These are phyloP conservation scores for Paedocypris micromegethes DNA, from an alignment of 2,797 vertebrate species.

Conservation along the genomic window DNA sequence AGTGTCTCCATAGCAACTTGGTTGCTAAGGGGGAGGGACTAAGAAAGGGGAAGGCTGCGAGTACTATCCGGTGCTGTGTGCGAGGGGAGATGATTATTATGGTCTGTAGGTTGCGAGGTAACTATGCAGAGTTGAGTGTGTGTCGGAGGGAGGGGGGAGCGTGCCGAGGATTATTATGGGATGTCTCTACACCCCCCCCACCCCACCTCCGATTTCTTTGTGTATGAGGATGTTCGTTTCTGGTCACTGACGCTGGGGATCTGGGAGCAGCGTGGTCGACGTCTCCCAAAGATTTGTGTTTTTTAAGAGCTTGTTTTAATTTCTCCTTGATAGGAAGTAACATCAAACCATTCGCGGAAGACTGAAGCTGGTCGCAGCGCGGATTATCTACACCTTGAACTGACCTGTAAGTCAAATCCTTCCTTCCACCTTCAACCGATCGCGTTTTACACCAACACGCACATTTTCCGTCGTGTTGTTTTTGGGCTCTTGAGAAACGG, in stretches of 20 bases:
- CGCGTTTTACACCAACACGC: background rate
- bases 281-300: slow-evolving; percentile 48
- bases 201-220: slow-evolving; percentile 59
- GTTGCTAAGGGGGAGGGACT: slow-evolving; percentile 76
- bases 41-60: slow-evolving; percentile 65
- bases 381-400: slow-evolving; percentile 33
- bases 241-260: slow-evolving; percentile 65
- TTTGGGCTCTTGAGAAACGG: background rate
- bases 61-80: slow-evolving; percentile 48
- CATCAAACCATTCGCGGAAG: slow-evolving; percentile 8
- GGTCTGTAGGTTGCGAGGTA: slow-evolving; percentile 88
- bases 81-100: slow-evolving; percentile 74
- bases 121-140: slow-evolving; percentile 79
- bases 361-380: slow-evolving; percentile 16
- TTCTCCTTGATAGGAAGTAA: slow-evolving; percentile 13
- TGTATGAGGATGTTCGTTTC: slow-evolving; percentile 76
- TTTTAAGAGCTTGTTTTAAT: slow-evolving; percentile 9
- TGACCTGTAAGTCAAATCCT: slow-evolving; percentile 46
- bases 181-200: slow-evolving; percentile 73
- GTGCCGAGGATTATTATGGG: slow-evolving; percentile 71
- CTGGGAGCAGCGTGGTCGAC: slow-evolving; percentile 61
- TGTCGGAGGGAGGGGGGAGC: slow-evolving; percentile 63
- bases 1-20: slow-evolving; percentile 72
- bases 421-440: slow-evolving; percentile 19
- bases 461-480: background rate